These are phyloP conservation scores for Tenrec ecaudatus DNA, from an alignment of 2,113 vertebrate genomes.

Conservation along the genomic window DNA sequence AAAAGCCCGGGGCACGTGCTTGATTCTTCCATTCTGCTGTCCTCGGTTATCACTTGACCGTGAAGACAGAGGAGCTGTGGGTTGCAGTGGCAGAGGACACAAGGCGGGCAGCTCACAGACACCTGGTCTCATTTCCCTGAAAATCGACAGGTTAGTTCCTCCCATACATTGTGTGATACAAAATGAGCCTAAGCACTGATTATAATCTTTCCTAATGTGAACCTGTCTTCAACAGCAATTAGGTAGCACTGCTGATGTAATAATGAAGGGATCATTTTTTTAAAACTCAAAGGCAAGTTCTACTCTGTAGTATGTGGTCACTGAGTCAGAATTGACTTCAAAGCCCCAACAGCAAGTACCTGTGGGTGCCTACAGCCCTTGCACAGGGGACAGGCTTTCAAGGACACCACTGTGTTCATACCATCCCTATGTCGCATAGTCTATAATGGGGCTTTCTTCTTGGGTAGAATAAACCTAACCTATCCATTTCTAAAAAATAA, in stretches of 20 bases:
- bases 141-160: not conserved
- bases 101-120: not conserved
- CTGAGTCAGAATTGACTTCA: not conserved
- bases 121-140: not conserved
- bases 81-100: not conserved
- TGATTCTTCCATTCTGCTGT: not conserved
- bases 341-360: not conserved
- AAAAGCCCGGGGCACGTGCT: not conserved
- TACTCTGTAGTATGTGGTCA: not conserved
- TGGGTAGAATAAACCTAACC: not conserved
- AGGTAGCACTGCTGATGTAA: too few relatives aligned
- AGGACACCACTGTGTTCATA: not conserved
- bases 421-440: not conserved
- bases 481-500: not conserved
- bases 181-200: not conserved
- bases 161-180: not conserved
- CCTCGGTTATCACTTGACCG: not conserved
- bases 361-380: not conserved
- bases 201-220: not conserved
- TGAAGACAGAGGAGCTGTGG: constrained; percentile 4
- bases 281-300: not conserved
- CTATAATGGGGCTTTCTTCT: not conserved
- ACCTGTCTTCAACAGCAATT: not conserved
- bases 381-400: not conserved
- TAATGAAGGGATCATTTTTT: too few relatives aligned